Evolutionary conservation across 2,113 vertebrate genomes (phyloP).

Genomic region (Spermophilus dauricus): DNA sequence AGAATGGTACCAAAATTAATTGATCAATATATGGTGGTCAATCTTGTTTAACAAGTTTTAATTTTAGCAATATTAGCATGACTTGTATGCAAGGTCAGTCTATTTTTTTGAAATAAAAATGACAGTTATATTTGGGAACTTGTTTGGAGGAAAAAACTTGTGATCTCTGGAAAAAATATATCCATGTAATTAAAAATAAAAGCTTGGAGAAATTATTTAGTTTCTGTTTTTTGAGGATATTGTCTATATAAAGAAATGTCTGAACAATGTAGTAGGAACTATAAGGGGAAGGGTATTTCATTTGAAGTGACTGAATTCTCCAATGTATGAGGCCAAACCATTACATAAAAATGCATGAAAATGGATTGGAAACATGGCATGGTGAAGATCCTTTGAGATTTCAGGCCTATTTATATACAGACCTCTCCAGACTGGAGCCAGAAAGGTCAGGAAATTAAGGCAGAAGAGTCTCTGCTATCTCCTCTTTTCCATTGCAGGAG

Average conservation of each 20-base stretch:
- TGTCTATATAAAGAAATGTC: background rate
- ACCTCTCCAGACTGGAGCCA: background rate
- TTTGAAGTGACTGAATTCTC: constrained; percentile 51
- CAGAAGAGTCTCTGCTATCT: constrained; percentile 56
- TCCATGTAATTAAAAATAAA: background rate
- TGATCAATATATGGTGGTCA: background rate
- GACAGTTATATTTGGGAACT: background rate
- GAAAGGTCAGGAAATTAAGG: constrained; percentile 34
- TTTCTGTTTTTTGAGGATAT: constrained; percentile 5
- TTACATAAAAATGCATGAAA: constrained; percentile 52
- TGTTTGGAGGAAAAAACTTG: background rate
- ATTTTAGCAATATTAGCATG: background rate
- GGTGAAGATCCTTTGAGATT: constrained; percentile 37
- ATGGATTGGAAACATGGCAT: background rate
- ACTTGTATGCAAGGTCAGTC: background rate
- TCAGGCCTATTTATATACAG: constrained; percentile 36
- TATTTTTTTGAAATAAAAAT: constrained; percentile 4
- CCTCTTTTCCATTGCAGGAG: constrained; percentile 56
- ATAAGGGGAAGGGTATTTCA: background rate
- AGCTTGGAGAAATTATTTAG: background rate
- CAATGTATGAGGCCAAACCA: background rate
- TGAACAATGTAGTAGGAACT: background rate
- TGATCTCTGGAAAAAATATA: background rate
- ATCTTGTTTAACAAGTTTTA: background rate
- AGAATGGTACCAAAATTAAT: background rate